Evolutionary conservation across 2,888 invertebrate species (phyloP), one percentile per base, ranked within the genome.

Genomic region (Toxonevra muliebris): DNA sequence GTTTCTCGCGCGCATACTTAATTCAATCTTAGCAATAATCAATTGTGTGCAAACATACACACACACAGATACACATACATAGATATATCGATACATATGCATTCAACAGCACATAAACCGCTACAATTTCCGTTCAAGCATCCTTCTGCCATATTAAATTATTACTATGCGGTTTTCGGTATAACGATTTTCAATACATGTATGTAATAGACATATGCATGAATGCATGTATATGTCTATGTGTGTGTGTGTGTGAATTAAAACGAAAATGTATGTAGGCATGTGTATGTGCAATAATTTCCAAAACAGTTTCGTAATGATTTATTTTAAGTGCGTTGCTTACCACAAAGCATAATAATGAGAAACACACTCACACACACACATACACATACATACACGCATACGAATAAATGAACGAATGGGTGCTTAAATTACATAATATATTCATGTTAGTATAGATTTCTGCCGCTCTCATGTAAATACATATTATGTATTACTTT

Each of bases 91-190:
- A 7, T 40, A 17, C 61, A 52, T 7, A 5, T 30, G 7, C 15
- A 48, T 5, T 48, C 15, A 48, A 2, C 2, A 15, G 61, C 57
- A 53, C 55, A 57, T 73, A 73, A 73, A 74, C 73, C 74, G 68
- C 74, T 71, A 73, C 74, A 74, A 73, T 74, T 74, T 74, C 74
- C 73, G 72, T 61, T 45, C 57, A 57, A 68, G 62, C 43, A 65
- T 70, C 58, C 45, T 20, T 30, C 57, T 42, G 52, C 65, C 50
- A 55, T 65, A 65, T 65, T 65, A 58, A 65, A 58, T 65, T 59
- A 65, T 65, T 65, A 19, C 58, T 52, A 43, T 57, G 30, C 30
- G 3, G 30, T 30, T 30, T 30, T 30, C 7, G 30, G 30, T 30
- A 30, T 30, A 30, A 30, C 30, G 7, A 30, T 30, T 30, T 30